Evolutionary conservation across 2,113 vertebrate genomes (phyloP).

Genomic region (Hydrochoerus hydrochaeris): DNA sequence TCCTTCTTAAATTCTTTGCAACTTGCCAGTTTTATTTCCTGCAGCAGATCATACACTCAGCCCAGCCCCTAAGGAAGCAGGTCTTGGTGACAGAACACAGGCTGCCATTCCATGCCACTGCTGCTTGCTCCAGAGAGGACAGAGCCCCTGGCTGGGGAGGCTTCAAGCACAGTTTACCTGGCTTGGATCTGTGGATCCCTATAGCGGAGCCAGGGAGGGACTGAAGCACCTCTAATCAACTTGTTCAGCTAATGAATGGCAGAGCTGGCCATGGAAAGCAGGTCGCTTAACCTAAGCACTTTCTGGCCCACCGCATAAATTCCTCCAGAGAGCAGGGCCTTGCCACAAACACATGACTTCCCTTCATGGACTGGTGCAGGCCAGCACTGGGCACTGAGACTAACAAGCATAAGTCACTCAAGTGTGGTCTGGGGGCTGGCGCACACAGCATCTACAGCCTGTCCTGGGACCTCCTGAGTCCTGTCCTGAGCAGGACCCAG

Average conservation of each 20-base stretch:
- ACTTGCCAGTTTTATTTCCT: slow-evolving; percentile 5
- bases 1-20: slow-evolving; percentile 17
- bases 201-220: neutral
- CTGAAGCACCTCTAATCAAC: slow-evolving; percentile 22
- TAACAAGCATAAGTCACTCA: neutral
- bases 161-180: neutral
- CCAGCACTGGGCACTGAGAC: neutral
- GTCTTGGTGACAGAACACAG: neutral
- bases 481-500: neutral
- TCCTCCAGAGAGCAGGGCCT: slow-evolving; percentile 28
- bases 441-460: neutral
- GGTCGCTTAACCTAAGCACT: neutral
- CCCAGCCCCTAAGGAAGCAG: neutral
- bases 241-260: neutral
- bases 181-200: neutral
- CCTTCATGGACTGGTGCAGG: neutral
- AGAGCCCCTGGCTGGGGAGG: neutral
- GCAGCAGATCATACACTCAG: neutral
- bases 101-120: neutral
- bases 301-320: slow-evolving; percentile 22
- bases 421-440: neutral
- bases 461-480: neutral
- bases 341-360: neutral
- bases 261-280: neutral
- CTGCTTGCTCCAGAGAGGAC: neutral